Percentiles rank a stretch among this genome's conserved stretches.
Conservation (phyloP, 2,797 vertebrate species). For the Caiman crocodilus region DNA sequence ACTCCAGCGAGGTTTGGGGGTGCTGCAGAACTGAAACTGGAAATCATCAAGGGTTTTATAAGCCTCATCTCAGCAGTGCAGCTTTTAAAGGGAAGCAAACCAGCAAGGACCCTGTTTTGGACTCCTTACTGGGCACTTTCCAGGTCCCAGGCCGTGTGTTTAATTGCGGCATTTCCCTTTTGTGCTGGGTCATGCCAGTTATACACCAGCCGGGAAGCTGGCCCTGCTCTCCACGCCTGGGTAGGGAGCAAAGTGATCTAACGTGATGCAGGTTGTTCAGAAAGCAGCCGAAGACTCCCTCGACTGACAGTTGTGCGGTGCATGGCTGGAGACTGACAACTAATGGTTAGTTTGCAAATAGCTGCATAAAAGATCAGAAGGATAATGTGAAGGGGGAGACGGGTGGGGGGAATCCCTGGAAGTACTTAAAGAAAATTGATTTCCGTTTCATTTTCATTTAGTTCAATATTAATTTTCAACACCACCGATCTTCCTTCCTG, state of each 20-base stretch:
- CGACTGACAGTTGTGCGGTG: fast-evolving
- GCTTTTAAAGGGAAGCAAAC: fast-evolving
- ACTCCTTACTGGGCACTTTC: fast-evolving
- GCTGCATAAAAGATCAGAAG: constrained; percentile 63
- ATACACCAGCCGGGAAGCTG: not conserved
- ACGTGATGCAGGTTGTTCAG: fast-evolving
- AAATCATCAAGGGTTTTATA: not conserved
- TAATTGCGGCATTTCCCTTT: fast-evolving
- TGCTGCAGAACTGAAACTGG: not conserved
- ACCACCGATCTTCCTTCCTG: not conserved
- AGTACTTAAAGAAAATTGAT: not conserved
- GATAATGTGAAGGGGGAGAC: not conserved
- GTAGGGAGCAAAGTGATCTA: fast-evolving
- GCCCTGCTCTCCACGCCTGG: not conserved
- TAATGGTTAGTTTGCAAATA: constrained; percentile 73
- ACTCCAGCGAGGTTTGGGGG: fast-evolving
- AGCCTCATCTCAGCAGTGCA: fast-evolving
- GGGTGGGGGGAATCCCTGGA: not conserved
- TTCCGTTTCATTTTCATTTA: not conserved
- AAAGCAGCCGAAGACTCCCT: not conserved
- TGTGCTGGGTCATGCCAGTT: not conserved
- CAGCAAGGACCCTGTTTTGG: fast-evolving
- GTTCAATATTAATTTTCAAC: not conserved
- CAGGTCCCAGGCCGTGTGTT: not conserved
- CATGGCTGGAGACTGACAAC: constrained; percentile 69